These are phyloP conservation scores for Bruchidius siliquastri DNA, from an alignment of 2,888 invertebrate species.

Conservation along the genomic window DNA sequence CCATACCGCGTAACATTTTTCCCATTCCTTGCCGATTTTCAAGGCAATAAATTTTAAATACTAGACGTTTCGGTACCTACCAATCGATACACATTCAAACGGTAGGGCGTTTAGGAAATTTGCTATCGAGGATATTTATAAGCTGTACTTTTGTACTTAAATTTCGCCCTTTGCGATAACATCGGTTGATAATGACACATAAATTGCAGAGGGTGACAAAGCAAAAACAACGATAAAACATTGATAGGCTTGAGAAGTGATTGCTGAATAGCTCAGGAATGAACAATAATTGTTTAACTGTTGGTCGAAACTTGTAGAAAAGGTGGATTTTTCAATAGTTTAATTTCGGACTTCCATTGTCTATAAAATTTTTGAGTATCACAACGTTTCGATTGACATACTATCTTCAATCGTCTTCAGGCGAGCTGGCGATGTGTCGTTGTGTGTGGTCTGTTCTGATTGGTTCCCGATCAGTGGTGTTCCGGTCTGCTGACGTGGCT, in stretches of 20 bases:
- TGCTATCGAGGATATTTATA: not conserved
- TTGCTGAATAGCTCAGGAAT: too few species aligned
- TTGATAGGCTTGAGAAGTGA: not conserved
- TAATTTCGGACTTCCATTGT: too few species aligned
- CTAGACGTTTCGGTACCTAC: conserved; percentile 17
- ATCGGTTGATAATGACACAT: not conserved
- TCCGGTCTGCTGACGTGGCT: too few species aligned
- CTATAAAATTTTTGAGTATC: too few species aligned
- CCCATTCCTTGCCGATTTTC: conserved; percentile 22
- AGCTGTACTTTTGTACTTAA: not conserved
- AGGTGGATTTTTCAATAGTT: too few species aligned
- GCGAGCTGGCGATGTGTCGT: too few species aligned
- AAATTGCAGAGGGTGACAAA: not conserved
- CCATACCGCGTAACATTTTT: conserved; percentile 35
- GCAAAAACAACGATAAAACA: not conserved
- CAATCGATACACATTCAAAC: conserved; percentile 1
- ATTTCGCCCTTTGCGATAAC: not conserved
- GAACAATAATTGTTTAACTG: too few species aligned
- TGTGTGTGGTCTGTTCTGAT: too few species aligned
- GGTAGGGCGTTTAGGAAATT: not conserved
- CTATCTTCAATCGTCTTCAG: too few species aligned
- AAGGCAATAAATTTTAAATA: conserved; percentile 19
- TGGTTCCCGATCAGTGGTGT: too few species aligned
- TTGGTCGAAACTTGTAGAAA: too few species aligned
- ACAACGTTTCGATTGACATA: too few species aligned